Evolutionary conservation across 2,888 invertebrate species (phyloP), one percentile per base, ranked within the genome.

Genomic region (Tanytarsus gracilentus): DNA sequence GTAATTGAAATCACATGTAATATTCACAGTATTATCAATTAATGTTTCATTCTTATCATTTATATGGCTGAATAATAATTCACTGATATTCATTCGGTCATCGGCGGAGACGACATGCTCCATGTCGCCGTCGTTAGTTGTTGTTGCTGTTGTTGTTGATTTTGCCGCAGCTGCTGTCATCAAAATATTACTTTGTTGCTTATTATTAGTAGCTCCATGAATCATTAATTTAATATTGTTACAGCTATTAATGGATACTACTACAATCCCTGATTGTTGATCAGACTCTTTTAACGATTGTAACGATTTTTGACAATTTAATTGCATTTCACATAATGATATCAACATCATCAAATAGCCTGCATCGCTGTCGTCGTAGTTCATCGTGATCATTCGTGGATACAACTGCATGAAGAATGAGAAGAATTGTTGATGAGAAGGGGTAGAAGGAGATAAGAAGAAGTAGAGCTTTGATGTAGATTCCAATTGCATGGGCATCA

Each of bases 231-330:
- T 62, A 58, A 58, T 58, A 58, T 40, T 48, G 40, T 58, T 58
- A 58, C 58, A 58, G 49, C 60, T 60, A 60, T 49, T 56, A 55
- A 40, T 56, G 56, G 55, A 56, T 61, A 56, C n/a, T n/a, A n/a
- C n/a, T n/a, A n/a, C 61, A 61, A 56, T 61, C 62, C 61, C 60
- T 61, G 63, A 62, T 63, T 58, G 59, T 39, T 50, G 48, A 40
- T 63, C 63, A 63, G 63, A 63, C 63, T 62, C 61, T 56, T 61
- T 52, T 50, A 39, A 49, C 40, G 61, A 61, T 52, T 61, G 49
- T 61, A 61, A 62, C 48, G 51, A 60, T 61, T 44, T 44, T 61
- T 52, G 52, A 61, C 51, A 51, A 48, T 61, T 52, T 61, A 51
- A 61, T 52, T 52, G 52, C 61, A 61, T 61, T 61, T 51, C 52